These are phyloP conservation scores for Pilophorus perplexus DNA, from an alignment of 2,888 invertebrate species.

Conservation along the genomic window DNA sequence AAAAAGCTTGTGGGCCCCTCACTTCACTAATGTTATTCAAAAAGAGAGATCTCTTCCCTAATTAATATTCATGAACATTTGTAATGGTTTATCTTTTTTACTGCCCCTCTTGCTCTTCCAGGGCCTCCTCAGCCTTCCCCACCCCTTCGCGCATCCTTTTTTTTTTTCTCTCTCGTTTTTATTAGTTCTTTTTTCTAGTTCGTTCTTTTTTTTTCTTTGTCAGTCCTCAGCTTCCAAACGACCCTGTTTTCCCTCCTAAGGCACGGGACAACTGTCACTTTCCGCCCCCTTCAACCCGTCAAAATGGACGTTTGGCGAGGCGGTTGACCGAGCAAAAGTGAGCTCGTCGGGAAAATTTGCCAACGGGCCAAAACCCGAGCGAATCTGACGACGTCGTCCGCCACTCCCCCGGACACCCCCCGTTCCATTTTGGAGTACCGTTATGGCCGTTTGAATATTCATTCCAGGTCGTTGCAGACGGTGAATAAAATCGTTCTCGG, in stretches of 20 bases:
- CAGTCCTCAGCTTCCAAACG: conserved; percentile 1
- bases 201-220: conserved; percentile 1
- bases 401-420: too few relatives aligned
- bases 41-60: conserved; percentile 40
- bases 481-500: too few relatives aligned
- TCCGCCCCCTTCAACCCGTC: not conserved
- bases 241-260: not conserved
- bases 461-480: too few relatives aligned
- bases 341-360: too few relatives aligned
- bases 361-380: too few relatives aligned
- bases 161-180: not conserved
- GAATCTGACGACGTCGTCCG: too few relatives aligned
- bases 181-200: not conserved
- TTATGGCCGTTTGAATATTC: too few relatives aligned
- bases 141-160: conserved; percentile 29
- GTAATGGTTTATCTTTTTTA: conserved; percentile 45
- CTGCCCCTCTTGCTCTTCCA: conserved; percentile 12
- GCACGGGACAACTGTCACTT: conserved; percentile 30
- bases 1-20: conserved; percentile 20
- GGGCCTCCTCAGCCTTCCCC: conserved; percentile 15
- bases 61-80: conserved; percentile 47
- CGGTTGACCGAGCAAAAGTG: too few relatives aligned
- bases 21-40: conserved; percentile 45
- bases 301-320: not conserved
- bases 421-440: too few relatives aligned